Percentiles rank a stretch among this genome's conserved stretches.
phyloP scores from a whole-genome alignment of 1,140 invertebrate genomes.

The Neotoxoptera formosana region DNA sequence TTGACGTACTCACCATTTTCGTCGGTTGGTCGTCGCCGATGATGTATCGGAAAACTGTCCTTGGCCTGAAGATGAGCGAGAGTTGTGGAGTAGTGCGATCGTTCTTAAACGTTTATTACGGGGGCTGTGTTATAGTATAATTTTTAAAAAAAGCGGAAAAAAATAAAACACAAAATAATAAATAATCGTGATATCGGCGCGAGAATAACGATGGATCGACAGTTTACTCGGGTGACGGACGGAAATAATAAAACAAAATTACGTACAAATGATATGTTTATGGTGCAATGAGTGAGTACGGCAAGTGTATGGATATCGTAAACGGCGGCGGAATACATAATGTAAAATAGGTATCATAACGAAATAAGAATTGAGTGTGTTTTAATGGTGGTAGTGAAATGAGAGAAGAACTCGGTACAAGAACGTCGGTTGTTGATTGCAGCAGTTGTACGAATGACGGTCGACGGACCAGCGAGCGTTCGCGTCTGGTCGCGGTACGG shows the following conservation, averaged over 20 bases:
- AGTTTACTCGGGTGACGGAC: background rate
- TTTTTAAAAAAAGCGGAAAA: background rate
- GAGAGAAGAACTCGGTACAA: background rate
- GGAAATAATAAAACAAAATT: background rate
- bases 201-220: background rate
- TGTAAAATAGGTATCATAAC: background rate
- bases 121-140: no score
- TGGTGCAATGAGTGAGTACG: background rate
- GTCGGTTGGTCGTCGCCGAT: background rate
- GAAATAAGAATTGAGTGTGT: background rate
- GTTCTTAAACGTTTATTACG: background rate
- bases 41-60: background rate
- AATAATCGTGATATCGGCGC: background rate
- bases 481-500: background rate
- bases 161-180: background rate
- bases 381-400: background rate
- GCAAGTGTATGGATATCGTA: background rate
- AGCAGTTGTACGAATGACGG: slow-evolving; percentile 53
- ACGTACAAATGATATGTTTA: background rate
- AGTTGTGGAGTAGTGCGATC: background rate
- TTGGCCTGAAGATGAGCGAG: background rate
- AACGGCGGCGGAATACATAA: background rate
- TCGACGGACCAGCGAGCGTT: slow-evolving; percentile 37
- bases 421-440: background rate
- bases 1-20: background rate